Conservation (phyloP, 1,140 invertebrate genomes). For the Drosophila simulans region DNA sequence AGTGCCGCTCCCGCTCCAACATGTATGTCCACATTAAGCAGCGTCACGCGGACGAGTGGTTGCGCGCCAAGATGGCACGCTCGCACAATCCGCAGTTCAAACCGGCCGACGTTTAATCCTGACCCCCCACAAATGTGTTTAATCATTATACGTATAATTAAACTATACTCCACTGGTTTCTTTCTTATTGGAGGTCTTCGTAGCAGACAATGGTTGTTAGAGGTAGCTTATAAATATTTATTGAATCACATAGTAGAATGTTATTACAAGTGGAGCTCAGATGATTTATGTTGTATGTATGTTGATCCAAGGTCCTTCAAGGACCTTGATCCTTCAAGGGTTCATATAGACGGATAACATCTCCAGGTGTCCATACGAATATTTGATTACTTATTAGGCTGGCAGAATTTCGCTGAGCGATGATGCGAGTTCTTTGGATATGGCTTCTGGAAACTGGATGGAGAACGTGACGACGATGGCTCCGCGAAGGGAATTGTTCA, state of each 20-base stretch:
- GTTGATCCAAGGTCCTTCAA: too few relatives aligned
- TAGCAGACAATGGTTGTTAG: too few relatives aligned
- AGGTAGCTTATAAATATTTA: too few relatives aligned
- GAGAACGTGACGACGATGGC: neutral
- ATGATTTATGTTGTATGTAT: too few relatives aligned
- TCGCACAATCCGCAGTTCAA: slow-evolving; percentile 78
- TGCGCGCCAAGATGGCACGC: slow-evolving; percentile 74
- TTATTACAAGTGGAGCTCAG: too few relatives aligned
- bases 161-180: neutral
- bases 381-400: neutral
- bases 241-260: too few relatives aligned
- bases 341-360: too few relatives aligned
- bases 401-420: neutral
- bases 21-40: slow-evolving; percentile 84
- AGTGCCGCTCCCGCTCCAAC: slow-evolving; percentile 78
- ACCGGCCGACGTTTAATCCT: slow-evolving; percentile 24
- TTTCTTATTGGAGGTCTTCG: neutral
- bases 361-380: too few relatives aligned
- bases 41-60: slow-evolving; percentile 74
- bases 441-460: neutral
- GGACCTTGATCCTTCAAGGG: too few relatives aligned
- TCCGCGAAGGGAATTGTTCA: neutral
- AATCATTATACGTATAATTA: slow-evolving; percentile 12
- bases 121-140: slow-evolving; percentile 5
- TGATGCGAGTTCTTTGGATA: neutral